Evolutionary conservation across 1,140 invertebrate species (phyloP).

Genomic region (Calephelis nemesis): DNA sequence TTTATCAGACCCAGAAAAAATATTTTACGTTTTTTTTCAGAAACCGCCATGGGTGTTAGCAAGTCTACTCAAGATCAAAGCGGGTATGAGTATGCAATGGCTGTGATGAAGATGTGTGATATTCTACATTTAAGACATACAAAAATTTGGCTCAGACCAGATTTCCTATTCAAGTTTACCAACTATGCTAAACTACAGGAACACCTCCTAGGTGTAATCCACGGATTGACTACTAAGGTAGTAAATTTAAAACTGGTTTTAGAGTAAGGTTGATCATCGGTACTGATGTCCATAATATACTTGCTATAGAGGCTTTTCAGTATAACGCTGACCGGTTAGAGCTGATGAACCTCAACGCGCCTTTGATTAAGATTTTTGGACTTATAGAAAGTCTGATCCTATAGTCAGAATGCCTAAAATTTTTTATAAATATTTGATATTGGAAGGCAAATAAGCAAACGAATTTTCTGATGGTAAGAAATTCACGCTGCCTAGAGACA

Average conservation of each 20-base stretch:
- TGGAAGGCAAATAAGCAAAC: too few species aligned
- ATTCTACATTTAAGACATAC: conserved; percentile 91
- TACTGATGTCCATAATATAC: too few species aligned
- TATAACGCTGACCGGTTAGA: too few species aligned
- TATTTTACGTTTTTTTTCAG: conserved; percentile 58
- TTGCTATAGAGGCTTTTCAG: too few species aligned
- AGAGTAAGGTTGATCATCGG: too few species aligned
- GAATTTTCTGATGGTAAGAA: too few species aligned
- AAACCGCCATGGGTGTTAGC: conserved; percentile 91
- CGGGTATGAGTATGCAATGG: conserved; percentile 90
- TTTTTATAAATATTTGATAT: too few species aligned
- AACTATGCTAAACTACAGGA: conserved; percentile 88
- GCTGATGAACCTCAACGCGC: too few species aligned
- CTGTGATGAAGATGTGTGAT: conserved; percentile 92
- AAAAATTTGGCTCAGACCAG: conserved; percentile 89
- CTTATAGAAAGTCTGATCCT: too few species aligned
- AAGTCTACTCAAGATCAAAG: conserved; percentile 87
- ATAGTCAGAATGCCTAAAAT: too few species aligned
- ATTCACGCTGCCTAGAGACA: too few species aligned
- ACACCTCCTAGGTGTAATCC: conserved; percentile 88
- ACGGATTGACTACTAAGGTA: conserved; percentile 89
- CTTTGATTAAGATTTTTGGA: too few species aligned
- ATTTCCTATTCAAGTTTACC: conserved; percentile 89
- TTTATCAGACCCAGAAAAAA: background rate
- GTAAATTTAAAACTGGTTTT: background rate